Evolutionary conservation across 2,888 invertebrate species (phyloP), one percentile per base, ranked within the genome.

Genomic region (Coelogynopora nodosa): DNA sequence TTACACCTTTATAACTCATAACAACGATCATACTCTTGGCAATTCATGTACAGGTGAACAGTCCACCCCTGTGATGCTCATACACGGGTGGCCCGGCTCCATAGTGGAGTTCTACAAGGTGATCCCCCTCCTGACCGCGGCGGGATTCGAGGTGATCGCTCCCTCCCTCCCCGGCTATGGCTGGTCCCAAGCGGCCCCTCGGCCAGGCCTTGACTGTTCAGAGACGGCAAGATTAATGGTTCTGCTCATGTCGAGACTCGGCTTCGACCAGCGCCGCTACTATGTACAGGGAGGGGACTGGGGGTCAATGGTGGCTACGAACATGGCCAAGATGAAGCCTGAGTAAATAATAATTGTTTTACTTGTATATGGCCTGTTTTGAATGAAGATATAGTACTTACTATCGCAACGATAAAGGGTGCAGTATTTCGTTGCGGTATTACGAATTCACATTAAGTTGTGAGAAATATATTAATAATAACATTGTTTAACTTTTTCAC

Each of bases 61-160:
- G 82, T 80, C 30, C 82, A 84, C 82, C 0, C 95, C 96, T 0
- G 88, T 96, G 10, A 90, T 96, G 0, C 87, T 96, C 82, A 90
- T 95, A 23, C 96, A 96, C 89, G 96, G 96, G 27, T 96, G 96
- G 96, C 96, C 96, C 0, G 95, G 96, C 0, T 95, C 95, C 0
- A 91, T 96, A 0, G 93, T 94, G 0, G 96, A 96, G 91, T 96
- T 95, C 91, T 94, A 95, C 90, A 94, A 94, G 86, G 91, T 95
- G 67, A 89, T 92, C 28, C 91, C 92, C 28, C 84, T 88, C 27
- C 85, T 89, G n/a, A 29, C 30, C 31, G 31, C 27, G 28, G 30
- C 49, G 81, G 90, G 90, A n/a, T 92, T 92, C 87, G 91, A 92
- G 87, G 90, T 92, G 82, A 90, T 93, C 29, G 91, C 92, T 67